phyloP scores from a whole-genome alignment of 2,113 vertebrate genomes.

The Sterrhoptilus dennistouni region DNA sequence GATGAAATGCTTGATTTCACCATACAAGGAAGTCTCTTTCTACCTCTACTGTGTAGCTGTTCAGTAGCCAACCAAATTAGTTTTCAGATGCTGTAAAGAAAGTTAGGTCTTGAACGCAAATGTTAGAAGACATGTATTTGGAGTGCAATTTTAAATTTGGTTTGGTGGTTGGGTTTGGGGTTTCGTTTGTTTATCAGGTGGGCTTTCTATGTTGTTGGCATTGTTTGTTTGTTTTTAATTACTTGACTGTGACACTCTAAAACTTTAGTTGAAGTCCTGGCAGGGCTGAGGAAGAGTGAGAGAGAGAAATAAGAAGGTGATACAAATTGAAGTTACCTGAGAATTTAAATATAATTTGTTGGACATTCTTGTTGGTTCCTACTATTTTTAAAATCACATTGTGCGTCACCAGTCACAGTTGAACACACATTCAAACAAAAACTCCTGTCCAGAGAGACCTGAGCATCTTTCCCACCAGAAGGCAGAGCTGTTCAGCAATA shows the following conservation, averaged over 20 bases:
- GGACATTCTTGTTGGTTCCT: neutral
- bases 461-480: neutral
- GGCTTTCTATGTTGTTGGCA: neutral
- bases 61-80: neutral
- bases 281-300: neutral
- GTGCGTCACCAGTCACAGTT: neutral
- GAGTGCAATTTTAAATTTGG: neutral
- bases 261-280: neutral
- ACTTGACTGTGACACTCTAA: neutral
- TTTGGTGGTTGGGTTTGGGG: neutral
- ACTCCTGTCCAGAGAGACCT: too few species aligned
- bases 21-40: neutral
- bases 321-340: accelerated
- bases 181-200: neutral
- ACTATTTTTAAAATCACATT: neutral
- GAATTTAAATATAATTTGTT: neutral
- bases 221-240: neutral
- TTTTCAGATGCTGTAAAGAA: neutral
- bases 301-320: neutral
- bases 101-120: neutral
- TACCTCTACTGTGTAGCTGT: neutral
- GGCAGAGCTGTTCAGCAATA: neutral
- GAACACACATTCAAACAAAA: neutral
- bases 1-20: neutral
- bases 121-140: neutral